Percentiles rank a stretch among this genome's conserved stretches.
phyloP scores from a whole-genome alignment of 35 echinoderm and acorn worm genomes.

The Stichopus chloronotus region DNA sequence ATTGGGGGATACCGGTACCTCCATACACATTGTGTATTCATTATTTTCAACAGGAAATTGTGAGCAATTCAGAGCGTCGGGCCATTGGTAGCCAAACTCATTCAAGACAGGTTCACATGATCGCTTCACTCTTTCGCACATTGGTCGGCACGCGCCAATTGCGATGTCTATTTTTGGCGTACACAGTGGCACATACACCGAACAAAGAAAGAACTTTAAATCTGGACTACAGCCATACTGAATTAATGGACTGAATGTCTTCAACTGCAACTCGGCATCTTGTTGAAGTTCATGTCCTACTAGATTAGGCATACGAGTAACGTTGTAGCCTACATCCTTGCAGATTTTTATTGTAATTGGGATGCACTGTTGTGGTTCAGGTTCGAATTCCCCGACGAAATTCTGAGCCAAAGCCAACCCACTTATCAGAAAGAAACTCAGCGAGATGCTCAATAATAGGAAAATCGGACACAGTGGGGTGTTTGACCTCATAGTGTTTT shows the following conservation, averaged over 20 bases:
- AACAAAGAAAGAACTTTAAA: conserved; percentile 93
- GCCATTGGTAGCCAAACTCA: conserved; percentile 91
- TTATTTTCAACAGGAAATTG: conserved; percentile 82
- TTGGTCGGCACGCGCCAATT: conserved; percentile 83
- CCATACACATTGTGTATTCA: conserved; percentile 86
- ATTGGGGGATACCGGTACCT: conserved; percentile 50
- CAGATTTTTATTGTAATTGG: conserved; percentile 88
- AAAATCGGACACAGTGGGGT: conserved; percentile 57
- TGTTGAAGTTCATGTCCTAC: conserved; percentile 91
- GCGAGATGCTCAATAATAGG: conserved; percentile 22
- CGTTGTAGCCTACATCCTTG: conserved; percentile 88
- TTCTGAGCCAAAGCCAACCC: conserved; percentile 52
- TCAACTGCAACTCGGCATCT: conserved; percentile 87
- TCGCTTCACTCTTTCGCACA: conserved; percentile 89
- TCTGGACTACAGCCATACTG: conserved; percentile 86
- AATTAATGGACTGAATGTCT: conserved; percentile 97
- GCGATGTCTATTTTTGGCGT: conserved; percentile 90
- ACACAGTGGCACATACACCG: conserved; percentile 90
- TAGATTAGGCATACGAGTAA: conserved; percentile 95
- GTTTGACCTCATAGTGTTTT: conserved; percentile 60
- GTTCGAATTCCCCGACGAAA: conserved; percentile 86
- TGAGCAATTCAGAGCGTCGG: conserved; percentile 81
- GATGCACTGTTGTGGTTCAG: conserved; percentile 77
- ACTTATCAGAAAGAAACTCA: conserved; percentile 39
- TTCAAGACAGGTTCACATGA: conserved; percentile 95